Evolutionary conservation across 2,797 vertebrate species (phyloP), one percentile per base, ranked within the genome.

Genomic region (Micropoecilia bifurca): DNA sequence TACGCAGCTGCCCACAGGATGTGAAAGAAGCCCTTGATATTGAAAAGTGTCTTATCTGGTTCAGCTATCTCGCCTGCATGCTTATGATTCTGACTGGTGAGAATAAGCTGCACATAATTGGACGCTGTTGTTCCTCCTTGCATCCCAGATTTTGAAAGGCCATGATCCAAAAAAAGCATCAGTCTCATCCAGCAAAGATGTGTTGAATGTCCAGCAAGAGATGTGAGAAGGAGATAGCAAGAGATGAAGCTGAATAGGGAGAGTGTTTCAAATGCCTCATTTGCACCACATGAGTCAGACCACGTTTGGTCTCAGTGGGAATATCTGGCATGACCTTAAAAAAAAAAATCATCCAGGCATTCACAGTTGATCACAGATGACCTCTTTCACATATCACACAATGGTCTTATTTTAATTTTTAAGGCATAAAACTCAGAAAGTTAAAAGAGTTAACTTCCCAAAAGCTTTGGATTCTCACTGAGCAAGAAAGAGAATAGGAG

Each of bases 231-330:
- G 76, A 91, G 95, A 96, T 95, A 86, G 77, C 30, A 74, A 36
- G 83, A 89, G 77, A 92, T 89, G 87, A 90, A 89, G 77, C 87
- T 93, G 93, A 95, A 94, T 93, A 88, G 90, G 81, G 76, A 75
- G 85, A 90, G 87, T 93, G 92, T 94, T 92, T 94, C 90, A 89
- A 89, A 94, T 89, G 91, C 91, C 93, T 93, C 92, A 92, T 94
- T 95, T 93, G 93, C 94, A 93, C 91, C 80, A 91, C 88, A 90
- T 90, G 92, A 93, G 89, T 95, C 93, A 93, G 85, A 87, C 82
- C 90, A 74, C 82, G 86, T 91, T 94, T 83, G 83, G 91, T 90
- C 89, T 92, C 90, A 85, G 75, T 71, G 88, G 90, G 91, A 92
- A 90, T 78, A 90, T 86, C 81, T 90, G 89, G 86, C 75, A 85